These are phyloP conservation scores for Scophthalmus maximus DNA, from an alignment of 2,113 vertebrate species.

Conservation along the genomic window DNA sequence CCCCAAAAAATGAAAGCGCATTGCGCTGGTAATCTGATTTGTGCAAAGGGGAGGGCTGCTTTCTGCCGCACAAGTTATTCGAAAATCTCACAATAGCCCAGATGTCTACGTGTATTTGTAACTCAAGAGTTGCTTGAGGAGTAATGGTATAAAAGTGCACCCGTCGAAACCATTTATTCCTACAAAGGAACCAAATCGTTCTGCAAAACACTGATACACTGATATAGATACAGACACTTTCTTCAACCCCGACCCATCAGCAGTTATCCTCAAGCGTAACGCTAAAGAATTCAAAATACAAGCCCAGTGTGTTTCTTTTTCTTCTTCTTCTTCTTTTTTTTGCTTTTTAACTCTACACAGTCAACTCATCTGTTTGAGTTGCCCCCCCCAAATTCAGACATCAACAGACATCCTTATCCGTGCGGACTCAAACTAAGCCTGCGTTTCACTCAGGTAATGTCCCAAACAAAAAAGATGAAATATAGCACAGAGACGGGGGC, in stretches of 20 bases:
- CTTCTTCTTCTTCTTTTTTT: too few relatives aligned
- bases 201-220: background rate
- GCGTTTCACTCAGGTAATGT: constrained; percentile 51
- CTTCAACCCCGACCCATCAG: background rate
- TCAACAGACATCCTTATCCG: constrained; percentile 45
- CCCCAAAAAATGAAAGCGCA: constrained; percentile 50
- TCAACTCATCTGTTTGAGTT: constrained; percentile 9
- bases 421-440: constrained; percentile 23
- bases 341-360: background rate
- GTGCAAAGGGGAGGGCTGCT: constrained; percentile 5
- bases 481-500: constrained; percentile 37
- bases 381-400: constrained; percentile 48
- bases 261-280: background rate
- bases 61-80: background rate
- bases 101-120: background rate
- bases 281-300: constrained; percentile 16
- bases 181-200: background rate
- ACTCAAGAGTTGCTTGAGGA: background rate
- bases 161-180: background rate
- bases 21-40: constrained; percentile 43
- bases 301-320: constrained; percentile 1
- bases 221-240: background rate
- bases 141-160: background rate
- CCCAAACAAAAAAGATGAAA: constrained; percentile 66
- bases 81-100: constrained; percentile 15